Evolutionary conservation across 2,113 vertebrate genomes (phyloP), one percentile per base, ranked within the genome.

Genomic region (Stegastes partitus): DNA sequence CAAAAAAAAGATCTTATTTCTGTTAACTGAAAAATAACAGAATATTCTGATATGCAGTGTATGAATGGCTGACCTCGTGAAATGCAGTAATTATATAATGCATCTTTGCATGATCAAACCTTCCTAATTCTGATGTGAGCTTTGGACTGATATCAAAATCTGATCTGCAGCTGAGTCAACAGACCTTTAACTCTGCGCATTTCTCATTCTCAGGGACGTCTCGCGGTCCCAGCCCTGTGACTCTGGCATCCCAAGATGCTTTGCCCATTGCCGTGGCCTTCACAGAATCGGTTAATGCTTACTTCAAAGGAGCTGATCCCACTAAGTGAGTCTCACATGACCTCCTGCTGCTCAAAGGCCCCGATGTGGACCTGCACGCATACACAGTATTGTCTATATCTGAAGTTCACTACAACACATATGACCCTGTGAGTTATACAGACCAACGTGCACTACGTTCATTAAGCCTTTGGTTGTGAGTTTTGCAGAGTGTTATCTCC

Each of bases 291-390:
- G 96, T 99, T 90, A 99, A 99, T 93, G 97, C 98, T 81, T 99
- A 99, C 94, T 99, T 99, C 95, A 99, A 98, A 97, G 98, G 98
- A 93, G 97, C 98, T 92, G 98, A 99, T 94, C 97, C 97, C 63
- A 94, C 95, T 89, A 99, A 98, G 98, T 99, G 93, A 97, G 97
- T 97, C 83, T 90, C 82, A 91, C 82, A 85, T 91, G 88, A 92
- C 81, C 81, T 82, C 66, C 73, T 47, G 62, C 80, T 25, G 82
- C 88, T 89, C 79, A 68, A 69, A 74, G 59, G 53, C 53, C 77
- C 50, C 22, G 50, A 63, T 61, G 0, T 56, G 23, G 67, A 81
- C 58, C 57, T 44, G 74, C 79, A 70, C 57, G 62, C 78, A 77
- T 45, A 14, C 63, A 64, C 44, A 65, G 69, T 67, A 79, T 57